phyloP scores from a whole-genome alignment of 1,140 invertebrate genomes.

The Drosophila athabasca region DNA sequence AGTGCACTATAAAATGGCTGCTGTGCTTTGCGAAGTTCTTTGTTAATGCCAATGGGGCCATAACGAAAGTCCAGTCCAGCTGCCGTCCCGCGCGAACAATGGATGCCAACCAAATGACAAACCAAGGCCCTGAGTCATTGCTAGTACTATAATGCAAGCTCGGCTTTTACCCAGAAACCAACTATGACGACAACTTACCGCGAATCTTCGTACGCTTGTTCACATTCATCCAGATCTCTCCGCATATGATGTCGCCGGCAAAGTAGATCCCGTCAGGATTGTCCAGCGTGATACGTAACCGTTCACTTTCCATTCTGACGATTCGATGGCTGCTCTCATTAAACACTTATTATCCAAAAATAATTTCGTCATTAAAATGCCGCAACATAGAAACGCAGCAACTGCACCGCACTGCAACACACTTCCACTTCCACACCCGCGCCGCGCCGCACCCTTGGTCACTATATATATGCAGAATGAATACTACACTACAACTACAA shows the following conservation, averaged over 20 bases:
- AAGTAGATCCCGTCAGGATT: constrained; percentile 75
- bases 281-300: constrained; percentile 75
- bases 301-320: constrained; percentile 77
- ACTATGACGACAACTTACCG: constrained; percentile 61
- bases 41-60: constrained; percentile 74
- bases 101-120: constrained; percentile 31
- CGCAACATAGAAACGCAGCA: constrained; percentile 51
- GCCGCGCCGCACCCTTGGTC: not conserved
- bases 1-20: constrained; percentile 42
- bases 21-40: constrained; percentile 56
- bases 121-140: constrained; percentile 44
- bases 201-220: constrained; percentile 79
- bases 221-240: constrained; percentile 76
- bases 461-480: constrained; percentile 33
- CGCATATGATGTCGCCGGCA: constrained; percentile 75
- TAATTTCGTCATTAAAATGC: constrained; percentile 65
- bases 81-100: constrained; percentile 45
- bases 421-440: not conserved
- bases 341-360: constrained; percentile 76
- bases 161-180: constrained; percentile 18
- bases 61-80: constrained; percentile 55
- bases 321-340: constrained; percentile 38
- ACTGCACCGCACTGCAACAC: constrained; percentile 11
- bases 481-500: constrained; percentile 10
- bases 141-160: constrained; percentile 42